Base-by-base conservation (phyloP, 2,797 vertebrate species). In the Gila robusta region DNA sequence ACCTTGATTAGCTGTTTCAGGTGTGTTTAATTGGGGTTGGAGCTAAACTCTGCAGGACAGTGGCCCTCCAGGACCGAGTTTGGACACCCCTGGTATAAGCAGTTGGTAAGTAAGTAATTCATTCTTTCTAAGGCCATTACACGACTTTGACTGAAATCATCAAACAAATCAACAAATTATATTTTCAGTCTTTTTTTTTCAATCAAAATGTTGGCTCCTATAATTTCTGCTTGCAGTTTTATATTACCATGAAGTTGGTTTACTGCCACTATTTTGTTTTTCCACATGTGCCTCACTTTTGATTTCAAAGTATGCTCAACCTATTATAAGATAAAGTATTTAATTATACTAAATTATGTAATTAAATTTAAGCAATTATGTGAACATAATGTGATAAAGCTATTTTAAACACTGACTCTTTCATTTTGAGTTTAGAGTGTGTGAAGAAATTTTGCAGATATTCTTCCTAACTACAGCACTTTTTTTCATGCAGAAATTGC, bases 401-500 rank as follows among this genome's bases (percentile, higher is more conserved):
- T 1, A 28, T 64, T 64, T 14, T 26, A 62, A 26, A 62, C 23
- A 6, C 59, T 26, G n/a, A 26, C 23, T 78, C 1, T 39, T 39
- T 14, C 26, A 8, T 39, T 14, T 56, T 37, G 23, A 37, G 6
- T 59, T 78, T 78, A n/a, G 3, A 49, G 28, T n/a, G 7, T 39
- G 70, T 16, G 11, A 28, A 64, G 5, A 47, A 11, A 37, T 37
- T 49, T 26, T 74, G 39, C 14, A 64, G 54, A 74, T 49, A 19
- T 62, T 62, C 7, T 26, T 26, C 8, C 35, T 79, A 9, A 44
- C 23, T 28, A 32, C 28, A 52, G 17, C 11, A 26, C 9, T 83
- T 37, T 87, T 26, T 80, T 28, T 80, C 3, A 16, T 87, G 26
- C 88, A 96, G 96, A 92, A 81, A 91, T 95, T 2, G 95, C 95